Base-by-base conservation (phyloP, 1,140 invertebrate genomes). In the Psix sp. region DNA sequence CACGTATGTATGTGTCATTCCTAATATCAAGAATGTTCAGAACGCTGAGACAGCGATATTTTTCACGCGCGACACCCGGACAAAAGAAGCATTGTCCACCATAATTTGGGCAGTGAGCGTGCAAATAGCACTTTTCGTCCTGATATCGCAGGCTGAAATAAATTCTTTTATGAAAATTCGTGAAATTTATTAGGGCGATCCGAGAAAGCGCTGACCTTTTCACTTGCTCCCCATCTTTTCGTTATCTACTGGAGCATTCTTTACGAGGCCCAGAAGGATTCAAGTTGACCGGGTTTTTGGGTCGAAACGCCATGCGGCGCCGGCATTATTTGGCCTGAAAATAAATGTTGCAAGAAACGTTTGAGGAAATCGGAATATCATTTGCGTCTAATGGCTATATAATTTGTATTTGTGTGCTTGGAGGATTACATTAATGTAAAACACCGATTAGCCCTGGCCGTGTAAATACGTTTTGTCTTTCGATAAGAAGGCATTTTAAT, bases 131-230 rank as follows among this genome's bases (percentile, higher is more conserved):
- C 60, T 33, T 51, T 0, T 33, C 11, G 24, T 7, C 6, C 45
- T 67, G 65, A 65, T 74, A 65, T 52, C 52, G 43, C 56, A 24
- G 35, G 24, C 15, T 24, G 15, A 63, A 56, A 77, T 84, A 81
- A 83, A 84, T 80, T 79, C 45, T 52, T 76, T 84, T 82, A 84
- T 84, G 77, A 83, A 83, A 84, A 84, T 82, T 80, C 71, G 54
- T 18, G 36, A 76, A 79, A 82, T 84, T 84, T 82, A 84, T 82
- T 71, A 72, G 48, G 15, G 36, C 29, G 67, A 57, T 63, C 51
- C n/a, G 29, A 67, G 51, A 46, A 63, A 63, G 40, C 21, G 70
- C 63, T 72, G 74, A 66, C 42, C 52, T 46, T 31, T 56, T 14
- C 18, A 4, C 2, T 31, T 51, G 10, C 24, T 20, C 7, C 16